Base-by-base conservation (phyloP, 1,140 invertebrate genomes). In the Metaphire vulgaris region DNA sequence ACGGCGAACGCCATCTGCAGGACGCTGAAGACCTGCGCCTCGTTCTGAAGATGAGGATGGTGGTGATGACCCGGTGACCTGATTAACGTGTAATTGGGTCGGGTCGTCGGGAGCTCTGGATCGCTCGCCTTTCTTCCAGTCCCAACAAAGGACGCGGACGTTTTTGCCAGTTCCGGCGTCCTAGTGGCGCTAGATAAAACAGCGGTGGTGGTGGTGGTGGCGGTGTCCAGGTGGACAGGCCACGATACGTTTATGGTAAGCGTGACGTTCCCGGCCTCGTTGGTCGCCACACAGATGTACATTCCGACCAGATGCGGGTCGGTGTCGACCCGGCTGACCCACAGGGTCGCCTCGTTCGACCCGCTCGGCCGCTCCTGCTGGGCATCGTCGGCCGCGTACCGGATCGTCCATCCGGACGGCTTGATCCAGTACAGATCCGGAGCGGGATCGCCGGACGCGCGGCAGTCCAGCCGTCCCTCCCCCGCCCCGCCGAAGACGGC, bases 251-350 rank as follows among this genome's bases (percentile, higher is more conserved):
- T 84, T 16, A 86, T 75, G 0, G 82, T 83, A 33, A 86, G 82
- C 12, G 84, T 86, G 2, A 85, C 84, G 74, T 86, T 85, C 6
- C 85, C 85, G 0, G 83, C 85, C 0, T 83, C 82, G 76, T 86
- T 86, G 75, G 80, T 83, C 21, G 85, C 85, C 28, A 86, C 77
- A 74, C 85, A 86, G 74, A 81, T 80, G 76, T 85, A 86, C 70
- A 77, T 79, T 2, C 81, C 81, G 21, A 15, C 29, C 1, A 34
- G 34, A 1, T n/a, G 16, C 2, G 30, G 26, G 32, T 21, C 72
- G 16, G 26, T 21, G 41, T 41, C 41, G 6, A 16, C 31, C 56
- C 41, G 2, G 16, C 33, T n/a, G 31, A 73, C 41, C n/a, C 16
- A 1, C 26, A 41, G n/a, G 30, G 56, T n/a, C 41, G 6, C 41